Evolutionary conservation across 2,797 vertebrate genomes (phyloP), one percentile per base, ranked within the genome.

Genomic region (Lophotriccus pileatus): DNA sequence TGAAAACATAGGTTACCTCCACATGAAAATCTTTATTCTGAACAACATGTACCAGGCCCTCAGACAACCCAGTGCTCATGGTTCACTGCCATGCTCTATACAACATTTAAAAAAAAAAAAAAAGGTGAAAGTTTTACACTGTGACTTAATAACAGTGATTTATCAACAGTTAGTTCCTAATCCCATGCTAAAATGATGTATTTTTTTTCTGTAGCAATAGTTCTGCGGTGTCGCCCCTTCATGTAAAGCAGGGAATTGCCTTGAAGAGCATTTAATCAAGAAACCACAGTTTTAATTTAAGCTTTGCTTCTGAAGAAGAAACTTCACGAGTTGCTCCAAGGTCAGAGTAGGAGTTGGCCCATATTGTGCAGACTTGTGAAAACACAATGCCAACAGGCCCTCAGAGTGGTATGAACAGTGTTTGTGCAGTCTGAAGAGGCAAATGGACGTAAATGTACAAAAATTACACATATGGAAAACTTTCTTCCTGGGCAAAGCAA

Each of bases 201-300:
- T 49, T 15, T 53, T 70, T 77, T 73, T 68, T 88, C 59, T 90
- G 19, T 36, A 64, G 30, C 37, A 84, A 34, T 56, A 88, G 17
- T 36, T 59, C 30, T 84, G 53, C 62, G 28, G 58, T 75, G 39
- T 90, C 70, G 27, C 24, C 86, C 41, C 16, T 82, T 53, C 27
- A n/a, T 8, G 18, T 82, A 73, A 86, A 92, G 64, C 6, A 82
- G 8, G 17, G 34, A 79, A 79, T 43, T 87, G 27, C 44, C 49
- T 32, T 0, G 3, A 87, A 87, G 43, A 82, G 3, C 12, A 41
- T 63, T 88, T 79, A 27, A n/a, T 59, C 49, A 67, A 68, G 77
- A 91, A 96, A 82, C 39, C 67, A 64, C 53, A n/a, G 12, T 53
- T 96, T 94, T 52, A 91, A 91, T 73, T 90, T 10, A 88, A 79